Conservation (phyloP, 2,888 invertebrate genomes). For the Calameuta idolon region DNA sequence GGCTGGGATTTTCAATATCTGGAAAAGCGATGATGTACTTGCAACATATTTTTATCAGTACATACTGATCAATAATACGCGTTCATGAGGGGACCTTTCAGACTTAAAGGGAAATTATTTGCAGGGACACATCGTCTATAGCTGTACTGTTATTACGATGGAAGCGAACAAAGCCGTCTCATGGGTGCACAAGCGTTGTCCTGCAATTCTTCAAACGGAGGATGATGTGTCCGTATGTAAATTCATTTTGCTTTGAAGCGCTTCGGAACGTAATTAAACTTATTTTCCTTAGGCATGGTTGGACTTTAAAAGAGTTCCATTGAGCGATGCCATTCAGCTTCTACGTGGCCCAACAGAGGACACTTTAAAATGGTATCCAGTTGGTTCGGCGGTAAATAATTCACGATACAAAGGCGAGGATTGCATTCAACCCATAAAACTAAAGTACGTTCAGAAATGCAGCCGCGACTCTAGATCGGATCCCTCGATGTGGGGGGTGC, state of each 20-base stretch:
- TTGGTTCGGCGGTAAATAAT: slow-evolving; percentile 79
- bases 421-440: slow-evolving; percentile 70
- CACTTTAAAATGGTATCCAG: slow-evolving; percentile 75
- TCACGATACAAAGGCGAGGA: slow-evolving; percentile 75
- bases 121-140: slow-evolving; percentile 73
- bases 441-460: slow-evolving; percentile 36
- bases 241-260: neutral
- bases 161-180: slow-evolving; percentile 76
- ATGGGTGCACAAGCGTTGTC: slow-evolving; percentile 85
- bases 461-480: neutral
- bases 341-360: slow-evolving; percentile 69
- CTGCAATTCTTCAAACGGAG: slow-evolving; percentile 79
- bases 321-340: slow-evolving; percentile 69
- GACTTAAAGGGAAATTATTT: slow-evolving; percentile 12
- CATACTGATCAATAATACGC: neutral
- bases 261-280: slow-evolving; percentile 8
- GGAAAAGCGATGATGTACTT: slow-evolving; percentile 70
- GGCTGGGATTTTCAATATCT: slow-evolving; percentile 82
- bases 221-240: slow-evolving; percentile 68
- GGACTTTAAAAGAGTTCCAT: slow-evolving; percentile 70
- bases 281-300: slow-evolving; percentile 74
- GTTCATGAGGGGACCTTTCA: neutral
- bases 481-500: slow-evolving; percentile 2
- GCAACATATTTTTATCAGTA: neutral
- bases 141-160: slow-evolving; percentile 83